Evolutionary conservation across 2,888 invertebrate species (phyloP).

Genomic region (Drosophila tanythrix): DNA sequence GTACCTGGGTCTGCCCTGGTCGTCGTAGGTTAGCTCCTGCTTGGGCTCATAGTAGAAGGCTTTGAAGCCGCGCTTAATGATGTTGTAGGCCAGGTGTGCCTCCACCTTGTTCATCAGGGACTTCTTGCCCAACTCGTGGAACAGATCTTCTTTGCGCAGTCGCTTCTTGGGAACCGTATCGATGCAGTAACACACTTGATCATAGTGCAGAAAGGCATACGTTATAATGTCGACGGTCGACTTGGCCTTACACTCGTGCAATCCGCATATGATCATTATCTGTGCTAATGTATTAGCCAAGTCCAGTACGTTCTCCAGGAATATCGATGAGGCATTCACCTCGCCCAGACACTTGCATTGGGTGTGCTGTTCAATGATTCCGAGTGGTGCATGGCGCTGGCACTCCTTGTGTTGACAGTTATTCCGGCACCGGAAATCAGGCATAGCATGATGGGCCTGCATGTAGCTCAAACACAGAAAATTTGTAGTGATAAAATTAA

Average conservation of each 20-base stretch:
- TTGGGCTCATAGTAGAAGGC: constrained; percentile 81
- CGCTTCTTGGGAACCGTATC: constrained; percentile 79
- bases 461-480: constrained; percentile 36
- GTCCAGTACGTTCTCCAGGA: constrained; percentile 82
- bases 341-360: constrained; percentile 73
- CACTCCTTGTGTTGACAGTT: constrained; percentile 81
- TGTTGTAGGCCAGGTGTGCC: constrained; percentile 82
- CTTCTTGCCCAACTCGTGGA: constrained; percentile 82
- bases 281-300: constrained; percentile 80
- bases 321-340: constrained; percentile 80
- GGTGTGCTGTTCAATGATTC: constrained; percentile 76
- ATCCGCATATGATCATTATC: constrained; percentile 82
- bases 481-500: background rate
- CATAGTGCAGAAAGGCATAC: constrained; percentile 82
- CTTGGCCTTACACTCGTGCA: constrained; percentile 84
- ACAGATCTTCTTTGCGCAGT: constrained; percentile 80
- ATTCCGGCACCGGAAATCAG: constrained; percentile 76
- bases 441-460: constrained; percentile 81
- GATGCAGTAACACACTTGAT: constrained; percentile 82
- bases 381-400: constrained; percentile 78
- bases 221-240: constrained; percentile 81
- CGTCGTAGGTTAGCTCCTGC: constrained; percentile 62
- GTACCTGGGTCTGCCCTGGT: constrained; percentile 63
- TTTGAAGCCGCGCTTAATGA: constrained; percentile 83
- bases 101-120: constrained; percentile 84